Evolutionary conservation across 2,113 vertebrate species (phyloP).

Genomic region (Phycodurus eques): DNA sequence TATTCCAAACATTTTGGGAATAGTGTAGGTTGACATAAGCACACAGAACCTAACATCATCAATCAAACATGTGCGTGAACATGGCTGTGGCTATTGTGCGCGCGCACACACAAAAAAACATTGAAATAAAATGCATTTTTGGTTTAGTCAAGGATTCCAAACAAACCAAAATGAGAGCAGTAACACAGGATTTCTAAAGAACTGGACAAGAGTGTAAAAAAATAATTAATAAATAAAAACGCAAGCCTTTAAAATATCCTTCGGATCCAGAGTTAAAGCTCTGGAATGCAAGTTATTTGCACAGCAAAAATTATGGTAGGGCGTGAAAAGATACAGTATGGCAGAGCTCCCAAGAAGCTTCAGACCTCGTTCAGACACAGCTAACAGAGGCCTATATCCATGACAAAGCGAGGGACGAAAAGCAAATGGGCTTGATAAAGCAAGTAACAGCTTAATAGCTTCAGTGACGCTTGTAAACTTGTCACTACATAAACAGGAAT

Average conservation of each 20-base stretch:
- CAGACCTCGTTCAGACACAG: background rate
- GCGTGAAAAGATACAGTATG: background rate
- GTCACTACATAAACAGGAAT: constrained; percentile 5
- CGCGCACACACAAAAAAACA: background rate
- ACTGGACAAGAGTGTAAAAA: background rate
- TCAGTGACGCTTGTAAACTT: constrained; percentile 1
- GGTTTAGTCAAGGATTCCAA: constrained; percentile 21
- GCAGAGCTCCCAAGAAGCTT: background rate
- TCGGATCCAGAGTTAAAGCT: background rate
- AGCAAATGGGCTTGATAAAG: constrained; percentile 14
- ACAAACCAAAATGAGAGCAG: constrained; percentile 8
- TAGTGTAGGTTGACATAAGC: background rate
- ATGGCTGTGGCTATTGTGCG: background rate
- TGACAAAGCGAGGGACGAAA: background rate
- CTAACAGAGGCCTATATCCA: background rate
- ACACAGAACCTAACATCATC: too few species aligned
- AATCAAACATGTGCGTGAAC: too few species aligned
- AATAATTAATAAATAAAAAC: background rate
- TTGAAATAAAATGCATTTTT: constrained; percentile 4
- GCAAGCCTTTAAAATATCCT: background rate
- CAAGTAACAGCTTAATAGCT: constrained; percentile 6
- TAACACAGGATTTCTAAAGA: constrained; percentile 5
- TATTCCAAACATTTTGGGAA: background rate
- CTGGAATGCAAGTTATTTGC: constrained; percentile 5
- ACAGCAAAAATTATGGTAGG: background rate